These are phyloP conservation scores for Pangasius mekongensis DNA, from an alignment of 2,797 vertebrate species.

Conservation along the genomic window DNA sequence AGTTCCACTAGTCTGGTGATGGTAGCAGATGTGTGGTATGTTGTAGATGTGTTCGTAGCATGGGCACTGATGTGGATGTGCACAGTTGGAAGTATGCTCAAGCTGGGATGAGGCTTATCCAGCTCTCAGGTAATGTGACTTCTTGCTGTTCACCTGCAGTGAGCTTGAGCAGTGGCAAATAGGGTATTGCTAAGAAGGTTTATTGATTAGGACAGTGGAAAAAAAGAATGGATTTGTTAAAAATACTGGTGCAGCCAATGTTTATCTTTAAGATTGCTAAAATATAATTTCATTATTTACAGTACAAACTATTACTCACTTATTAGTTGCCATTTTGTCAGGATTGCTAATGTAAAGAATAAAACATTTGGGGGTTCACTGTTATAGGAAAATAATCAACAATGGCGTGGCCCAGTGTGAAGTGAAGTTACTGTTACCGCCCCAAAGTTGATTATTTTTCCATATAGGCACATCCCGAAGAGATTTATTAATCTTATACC, in stretches of 20 bases:
- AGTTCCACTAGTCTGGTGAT: constrained; percentile 2
- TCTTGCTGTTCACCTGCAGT: background rate
- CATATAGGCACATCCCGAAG: background rate
- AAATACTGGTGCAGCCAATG: background rate
- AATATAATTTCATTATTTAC: background rate
- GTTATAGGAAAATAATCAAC: background rate
- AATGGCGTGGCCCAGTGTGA: background rate
- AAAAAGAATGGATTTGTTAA: background rate
- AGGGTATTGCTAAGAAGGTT: background rate
- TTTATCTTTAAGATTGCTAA: background rate
- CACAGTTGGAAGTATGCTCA: constrained; percentile 80
- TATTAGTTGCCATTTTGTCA: background rate
- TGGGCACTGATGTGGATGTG: constrained; percentile 70
- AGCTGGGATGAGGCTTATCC: constrained; percentile 75
- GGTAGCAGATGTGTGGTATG: constrained; percentile 27
- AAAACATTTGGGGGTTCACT: background rate
- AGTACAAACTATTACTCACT: background rate
- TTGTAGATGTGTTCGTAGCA: constrained; percentile 22
- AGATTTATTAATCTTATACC: background rate
- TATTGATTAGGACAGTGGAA: background rate
- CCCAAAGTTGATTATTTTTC: background rate
- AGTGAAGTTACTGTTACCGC: background rate
- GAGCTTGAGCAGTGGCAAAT: background rate
- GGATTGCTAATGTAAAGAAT: background rate
- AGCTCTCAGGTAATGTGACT: constrained; percentile 72